Evolutionary conservation across 2,888 invertebrate species (phyloP), one percentile per base, ranked within the genome.

Genomic region (Altica lythri): DNA sequence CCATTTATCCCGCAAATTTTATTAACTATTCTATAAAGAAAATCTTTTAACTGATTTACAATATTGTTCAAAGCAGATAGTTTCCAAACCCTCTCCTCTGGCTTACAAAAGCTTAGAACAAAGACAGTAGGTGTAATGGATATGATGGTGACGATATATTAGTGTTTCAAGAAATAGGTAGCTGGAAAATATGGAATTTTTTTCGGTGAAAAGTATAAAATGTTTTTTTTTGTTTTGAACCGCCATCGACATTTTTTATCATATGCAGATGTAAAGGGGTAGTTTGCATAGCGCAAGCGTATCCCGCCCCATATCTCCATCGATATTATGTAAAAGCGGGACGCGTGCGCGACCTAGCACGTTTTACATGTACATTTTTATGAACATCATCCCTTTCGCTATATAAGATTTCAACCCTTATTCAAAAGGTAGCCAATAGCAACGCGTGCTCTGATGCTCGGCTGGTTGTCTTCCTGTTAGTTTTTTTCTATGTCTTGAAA

Each of bases 241-340:
- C 70, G 68, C 70, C 69, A 71, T 71, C 61, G 62, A 64, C 61
- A 62, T 69, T 71, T 71, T 71, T 71, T 69, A 66, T 42, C 61
- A 65, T 73, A 73, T 73, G 73, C 73, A 73, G 71, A 73, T 72
- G 69, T 65, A 69, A 72, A 71, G 70, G 72, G 72, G 70, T 71
- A 69, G 68, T 69, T 70, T 68, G 63, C 59, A 72, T 68, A 63
- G 73, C 72, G 73, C 73, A 72, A 67, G 72, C 72, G 71, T 73
- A 49, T 32, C 49, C 49, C 49, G 49, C 71, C 74, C 73, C 73
- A 73, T 72, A 73, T 73, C 71, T 72, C 70, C 72, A 76, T 76
- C 73, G 76, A 76, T 75, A 75, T 75, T 76, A 76, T 76, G 76
- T 76, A 76, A 76, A 75, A 70, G 68, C 47, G 50, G 62, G 64